Conservation (phyloP, 2,797 vertebrate genomes). For the Darevskia nairensis region DNA sequence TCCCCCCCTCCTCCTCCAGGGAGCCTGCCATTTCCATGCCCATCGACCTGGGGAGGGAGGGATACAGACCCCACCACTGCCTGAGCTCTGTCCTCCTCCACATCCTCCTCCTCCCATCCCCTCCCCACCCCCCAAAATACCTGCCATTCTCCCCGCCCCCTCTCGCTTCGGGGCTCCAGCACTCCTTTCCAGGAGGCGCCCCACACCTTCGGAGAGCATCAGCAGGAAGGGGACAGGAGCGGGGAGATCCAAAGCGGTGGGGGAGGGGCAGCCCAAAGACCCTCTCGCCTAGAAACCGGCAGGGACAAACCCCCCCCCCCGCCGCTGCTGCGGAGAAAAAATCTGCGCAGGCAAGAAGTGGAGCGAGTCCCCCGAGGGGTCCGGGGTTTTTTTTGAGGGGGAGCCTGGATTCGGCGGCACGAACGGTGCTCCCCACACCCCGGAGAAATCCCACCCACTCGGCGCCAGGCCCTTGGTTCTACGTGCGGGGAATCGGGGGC, state of each 20-base stretch:
- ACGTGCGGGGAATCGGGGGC: too few species aligned
- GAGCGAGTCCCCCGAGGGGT: background rate
- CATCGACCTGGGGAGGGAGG: background rate
- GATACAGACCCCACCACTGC: background rate
- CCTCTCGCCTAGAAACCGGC: background rate
- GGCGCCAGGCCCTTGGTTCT: background rate
- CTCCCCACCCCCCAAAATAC: background rate
- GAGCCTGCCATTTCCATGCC: too few species aligned
- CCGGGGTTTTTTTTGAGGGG: too few species aligned
- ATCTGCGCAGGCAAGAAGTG: background rate
- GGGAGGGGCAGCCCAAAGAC: background rate
- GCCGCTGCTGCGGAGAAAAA: background rate
- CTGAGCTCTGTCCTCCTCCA: background rate
- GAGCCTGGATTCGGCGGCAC: background rate
- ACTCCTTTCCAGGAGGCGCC: too few species aligned
- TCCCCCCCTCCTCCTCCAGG: too few species aligned
- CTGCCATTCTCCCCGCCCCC: background rate
- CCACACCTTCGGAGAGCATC: too few species aligned
- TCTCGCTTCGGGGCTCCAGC: too few species aligned
- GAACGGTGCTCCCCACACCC: background rate
- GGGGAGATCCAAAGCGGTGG: background rate
- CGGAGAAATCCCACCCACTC: background rate
- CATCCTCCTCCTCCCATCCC: background rate
- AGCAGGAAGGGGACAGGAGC: background rate
- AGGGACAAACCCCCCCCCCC: background rate